Conservation (phyloP, 2,797 vertebrate species). For the Sphenopsis melanotis region DNA sequence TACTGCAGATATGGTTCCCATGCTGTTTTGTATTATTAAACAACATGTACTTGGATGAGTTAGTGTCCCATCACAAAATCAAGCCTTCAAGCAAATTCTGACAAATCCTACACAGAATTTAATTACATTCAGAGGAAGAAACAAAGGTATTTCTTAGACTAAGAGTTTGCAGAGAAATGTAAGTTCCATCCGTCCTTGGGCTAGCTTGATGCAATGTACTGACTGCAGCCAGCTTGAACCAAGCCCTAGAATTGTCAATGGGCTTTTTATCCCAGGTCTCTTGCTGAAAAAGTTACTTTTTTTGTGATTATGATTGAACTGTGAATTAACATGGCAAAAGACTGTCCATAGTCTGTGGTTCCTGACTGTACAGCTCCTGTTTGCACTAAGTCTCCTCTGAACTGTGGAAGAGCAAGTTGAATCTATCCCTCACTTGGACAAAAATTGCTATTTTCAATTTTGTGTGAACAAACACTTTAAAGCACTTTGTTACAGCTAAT, state of each 20-base stretch:
- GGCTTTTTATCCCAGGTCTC: background rate
- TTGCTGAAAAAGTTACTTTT: background rate
- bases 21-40: background rate
- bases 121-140: background rate
- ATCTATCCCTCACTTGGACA: background rate
- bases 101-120: background rate
- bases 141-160: background rate
- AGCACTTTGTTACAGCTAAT: background rate
- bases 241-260: background rate
- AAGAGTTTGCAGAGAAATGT: background rate
- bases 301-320: background rate
- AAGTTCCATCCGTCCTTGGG: background rate
- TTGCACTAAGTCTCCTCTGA: background rate
- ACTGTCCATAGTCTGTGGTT: background rate
- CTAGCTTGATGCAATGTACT: rapidly evolving
- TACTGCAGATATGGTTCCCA: background rate
- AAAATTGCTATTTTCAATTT: background rate
- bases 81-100: background rate
- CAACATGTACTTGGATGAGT: background rate
- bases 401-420: background rate
- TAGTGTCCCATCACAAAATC: background rate
- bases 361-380: background rate
- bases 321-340: background rate
- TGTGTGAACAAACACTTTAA: background rate
- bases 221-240: background rate